phyloP scores from a whole-genome alignment of 2,888 invertebrate genomes.

The Apotomis capreana region DNA sequence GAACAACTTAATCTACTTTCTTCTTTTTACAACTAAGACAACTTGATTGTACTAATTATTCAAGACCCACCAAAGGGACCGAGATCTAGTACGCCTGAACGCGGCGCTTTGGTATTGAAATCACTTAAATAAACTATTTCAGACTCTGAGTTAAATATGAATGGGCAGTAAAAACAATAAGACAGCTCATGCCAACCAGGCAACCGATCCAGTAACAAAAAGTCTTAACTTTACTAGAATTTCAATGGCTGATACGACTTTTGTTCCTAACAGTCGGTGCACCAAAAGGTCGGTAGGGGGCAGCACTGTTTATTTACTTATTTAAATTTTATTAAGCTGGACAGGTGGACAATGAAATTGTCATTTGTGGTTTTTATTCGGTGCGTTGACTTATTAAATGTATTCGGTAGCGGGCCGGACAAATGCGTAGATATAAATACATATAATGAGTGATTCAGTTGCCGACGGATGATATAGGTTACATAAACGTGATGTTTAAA shows the following conservation, averaged over 20 bases:
- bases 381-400: slow-evolving; percentile 30
- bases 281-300: slow-evolving; percentile 43
- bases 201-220: not conserved
- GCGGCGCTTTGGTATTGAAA: slow-evolving; percentile 43
- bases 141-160: slow-evolving; percentile 42
- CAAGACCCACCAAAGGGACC: slow-evolving; percentile 6
- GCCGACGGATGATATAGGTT: no score
- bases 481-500: no score
- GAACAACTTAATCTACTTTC: no score
- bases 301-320: slow-evolving; percentile 34
- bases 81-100: slow-evolving; percentile 20
- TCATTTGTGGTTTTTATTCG: slow-evolving; percentile 30
- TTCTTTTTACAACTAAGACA: not conserved
- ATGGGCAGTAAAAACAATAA: slow-evolving; percentile 43
- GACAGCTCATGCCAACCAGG: slow-evolving; percentile 37
- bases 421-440: not conserved
- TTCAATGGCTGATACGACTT: slow-evolving; percentile 51
- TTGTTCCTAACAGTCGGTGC: slow-evolving; percentile 21
- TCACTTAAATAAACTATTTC: slow-evolving; percentile 44
- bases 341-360: slow-evolving; percentile 33
- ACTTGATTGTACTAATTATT: slow-evolving; percentile 24
- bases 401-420: slow-evolving; percentile 18
- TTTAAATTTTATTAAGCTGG: slow-evolving; percentile 30
- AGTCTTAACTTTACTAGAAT: not conserved
- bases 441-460: no score